Evolutionary conservation across 2,797 vertebrate species (phyloP), one percentile per base, ranked within the genome.

Genomic region (Sparus aurata): DNA sequence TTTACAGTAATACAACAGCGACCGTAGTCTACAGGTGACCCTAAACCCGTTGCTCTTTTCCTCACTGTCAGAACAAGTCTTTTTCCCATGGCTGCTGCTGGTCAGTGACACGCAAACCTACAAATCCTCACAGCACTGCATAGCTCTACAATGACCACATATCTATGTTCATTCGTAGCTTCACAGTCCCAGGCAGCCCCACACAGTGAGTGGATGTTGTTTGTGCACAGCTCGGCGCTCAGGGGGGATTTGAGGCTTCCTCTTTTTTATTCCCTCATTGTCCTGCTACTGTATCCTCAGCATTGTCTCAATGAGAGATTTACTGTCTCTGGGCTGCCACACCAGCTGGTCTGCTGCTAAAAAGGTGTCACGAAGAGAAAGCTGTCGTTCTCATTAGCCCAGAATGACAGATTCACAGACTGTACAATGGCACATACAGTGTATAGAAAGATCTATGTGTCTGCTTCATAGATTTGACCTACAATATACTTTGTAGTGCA

Each of bases 251-350:
- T 89, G 73, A 83, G 71, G 89, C 91, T 96, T 96, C 95, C 95
- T 95, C 92, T 89, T 78, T 94, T 96, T 95, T 94, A 96, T 95
- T 94, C 91, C 92, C 94, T 95, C 93, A 95, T 95, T 96, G 95
- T 96, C 93, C 93, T 89, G 87, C 85, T 88, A 91, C 94, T 93
- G 94, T 95, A 96, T 96, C 95, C 95, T 95, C 90, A 84, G 89
- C 91, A 96, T 96, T 96, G 95, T 96, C 91, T 95, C 75, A 93
- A 87, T 95, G 91, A 96, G 90, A 95, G 95, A 96, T 96, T 96
- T 96, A 96, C 93, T 90, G 88, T 93, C 90, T 60, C 72, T 17
- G 73, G 34, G 81, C 73, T 27, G 87, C 74, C 76, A 70, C 83
- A 77, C 70, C 89, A 85, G 90, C 90, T 88, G 92, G 78, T 80